Evolutionary conservation across 2,797 vertebrate genomes (phyloP).

Genomic region (Muscicapa striata): DNA sequence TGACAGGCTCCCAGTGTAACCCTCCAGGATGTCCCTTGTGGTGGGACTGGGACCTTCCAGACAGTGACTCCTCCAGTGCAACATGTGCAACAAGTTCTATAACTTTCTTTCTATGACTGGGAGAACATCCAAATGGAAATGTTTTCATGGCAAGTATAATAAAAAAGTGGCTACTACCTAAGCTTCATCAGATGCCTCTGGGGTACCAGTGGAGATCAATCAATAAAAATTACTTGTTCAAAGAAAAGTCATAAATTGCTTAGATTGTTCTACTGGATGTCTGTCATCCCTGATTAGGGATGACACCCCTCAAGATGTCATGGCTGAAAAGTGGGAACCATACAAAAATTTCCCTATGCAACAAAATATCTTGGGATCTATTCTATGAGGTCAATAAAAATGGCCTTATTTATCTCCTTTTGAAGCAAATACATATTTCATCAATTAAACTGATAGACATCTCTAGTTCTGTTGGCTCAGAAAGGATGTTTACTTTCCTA

Average conservation of each 20-base stretch:
- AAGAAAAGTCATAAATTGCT: neutral
- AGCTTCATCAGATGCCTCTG: neutral
- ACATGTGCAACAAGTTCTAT: neutral
- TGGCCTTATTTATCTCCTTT: neutral
- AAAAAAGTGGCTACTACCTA: neutral
- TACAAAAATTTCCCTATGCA: neutral
- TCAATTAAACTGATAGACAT: neutral
- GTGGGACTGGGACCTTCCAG: neutral
- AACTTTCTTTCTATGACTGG: neutral
- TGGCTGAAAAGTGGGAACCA: neutral
- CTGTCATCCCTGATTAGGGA: neutral
- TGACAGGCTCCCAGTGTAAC: neutral
- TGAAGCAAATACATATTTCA: neutral
- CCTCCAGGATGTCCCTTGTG: neutral
- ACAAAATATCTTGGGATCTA: neutral
- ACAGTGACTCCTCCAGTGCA: neutral
- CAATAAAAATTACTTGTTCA: neutral
- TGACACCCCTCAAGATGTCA: neutral
- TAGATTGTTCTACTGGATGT: neutral
- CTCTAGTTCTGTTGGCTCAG: neutral
- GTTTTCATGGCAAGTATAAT: neutral
- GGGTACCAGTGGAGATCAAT: neutral
- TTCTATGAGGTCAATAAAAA: neutral
- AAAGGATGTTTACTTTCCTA: neutral
- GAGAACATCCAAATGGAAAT: neutral